Evolutionary conservation across 2,113 vertebrate genomes (phyloP).

Genomic region (Sorex fumeus): DNA sequence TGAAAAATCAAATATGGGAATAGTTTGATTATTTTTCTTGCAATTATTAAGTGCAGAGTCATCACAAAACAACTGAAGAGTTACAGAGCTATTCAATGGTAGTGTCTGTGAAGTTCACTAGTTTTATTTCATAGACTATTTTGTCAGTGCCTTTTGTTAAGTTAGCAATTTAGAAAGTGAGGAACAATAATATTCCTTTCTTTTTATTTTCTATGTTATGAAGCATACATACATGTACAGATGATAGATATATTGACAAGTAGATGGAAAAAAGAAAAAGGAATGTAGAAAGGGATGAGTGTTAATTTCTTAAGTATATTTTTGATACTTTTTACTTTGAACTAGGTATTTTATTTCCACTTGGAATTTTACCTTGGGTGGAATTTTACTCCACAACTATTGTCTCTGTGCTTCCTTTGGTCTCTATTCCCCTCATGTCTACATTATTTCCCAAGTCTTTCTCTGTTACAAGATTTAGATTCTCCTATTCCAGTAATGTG

Average conservation of each 20-base stretch:
- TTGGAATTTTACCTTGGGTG: neutral
- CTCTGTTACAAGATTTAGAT: neutral
- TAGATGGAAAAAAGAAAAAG: neutral
- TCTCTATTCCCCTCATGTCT: neutral
- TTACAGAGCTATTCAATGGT: neutral
- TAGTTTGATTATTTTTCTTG: neutral
- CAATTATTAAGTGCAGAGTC: neutral
- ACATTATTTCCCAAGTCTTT: too few relatives aligned
- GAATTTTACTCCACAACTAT: neutral
- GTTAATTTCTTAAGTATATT: neutral
- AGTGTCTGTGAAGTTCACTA: neutral
- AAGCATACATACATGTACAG: neutral
- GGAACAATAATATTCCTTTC: neutral
- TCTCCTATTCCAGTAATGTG: neutral
- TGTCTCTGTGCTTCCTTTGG: neutral
- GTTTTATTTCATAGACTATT: conserved; percentile 55
- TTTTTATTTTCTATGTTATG: conserved; percentile 33
- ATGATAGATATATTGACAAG: neutral
- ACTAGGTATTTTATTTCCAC: conserved; percentile 9
- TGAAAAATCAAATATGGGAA: conserved; percentile 15
- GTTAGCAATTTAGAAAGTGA: conserved; percentile 54
- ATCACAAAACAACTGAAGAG: neutral
- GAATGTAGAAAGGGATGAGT: neutral
- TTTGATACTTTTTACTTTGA: neutral
- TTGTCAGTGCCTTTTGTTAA: neutral